Percentiles rank a stretch among this genome's conserved stretches.
Conservation (phyloP, 2,113 vertebrate genomes). For the Phalacrocorax carbo region DNA sequence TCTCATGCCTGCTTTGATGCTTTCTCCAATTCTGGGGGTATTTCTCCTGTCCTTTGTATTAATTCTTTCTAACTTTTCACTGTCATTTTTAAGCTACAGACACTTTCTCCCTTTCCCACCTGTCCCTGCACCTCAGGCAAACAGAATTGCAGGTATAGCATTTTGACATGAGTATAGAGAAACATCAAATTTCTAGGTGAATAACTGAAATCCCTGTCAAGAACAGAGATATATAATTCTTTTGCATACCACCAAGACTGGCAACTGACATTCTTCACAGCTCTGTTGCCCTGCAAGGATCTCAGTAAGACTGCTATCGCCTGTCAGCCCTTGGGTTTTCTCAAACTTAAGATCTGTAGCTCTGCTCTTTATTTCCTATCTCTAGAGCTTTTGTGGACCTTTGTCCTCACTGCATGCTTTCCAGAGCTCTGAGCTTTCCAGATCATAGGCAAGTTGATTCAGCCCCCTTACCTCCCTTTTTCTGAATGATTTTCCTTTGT, state of each 20-base stretch:
- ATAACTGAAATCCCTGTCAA: not conserved
- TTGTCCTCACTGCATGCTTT: not conserved
- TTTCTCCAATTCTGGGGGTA: not conserved
- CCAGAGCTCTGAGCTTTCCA: not conserved
- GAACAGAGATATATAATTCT: not conserved
- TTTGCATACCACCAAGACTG: not conserved
- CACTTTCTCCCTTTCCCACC: not conserved
- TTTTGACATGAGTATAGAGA: not conserved
- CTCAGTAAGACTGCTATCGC: not conserved
- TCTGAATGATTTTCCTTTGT: not conserved
- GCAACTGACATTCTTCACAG: not conserved
- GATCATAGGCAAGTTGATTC: not conserved
- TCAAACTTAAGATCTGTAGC: not conserved
- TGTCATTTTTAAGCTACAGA: not conserved
- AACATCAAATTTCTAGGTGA: not conserved
- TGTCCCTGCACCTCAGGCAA: not conserved
- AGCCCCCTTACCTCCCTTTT: not conserved
- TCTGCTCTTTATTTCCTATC: not conserved
- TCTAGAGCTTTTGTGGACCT: not conserved
- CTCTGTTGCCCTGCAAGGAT: not conserved
- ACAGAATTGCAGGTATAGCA: not conserved
- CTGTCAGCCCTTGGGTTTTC: not conserved
- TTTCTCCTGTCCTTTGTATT: not conserved
- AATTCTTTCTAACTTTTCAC: not conserved
- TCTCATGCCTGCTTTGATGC: not conserved